Conservation (phyloP, 2,797 vertebrate genomes). For the Alcedo quadribrachys region DNA sequence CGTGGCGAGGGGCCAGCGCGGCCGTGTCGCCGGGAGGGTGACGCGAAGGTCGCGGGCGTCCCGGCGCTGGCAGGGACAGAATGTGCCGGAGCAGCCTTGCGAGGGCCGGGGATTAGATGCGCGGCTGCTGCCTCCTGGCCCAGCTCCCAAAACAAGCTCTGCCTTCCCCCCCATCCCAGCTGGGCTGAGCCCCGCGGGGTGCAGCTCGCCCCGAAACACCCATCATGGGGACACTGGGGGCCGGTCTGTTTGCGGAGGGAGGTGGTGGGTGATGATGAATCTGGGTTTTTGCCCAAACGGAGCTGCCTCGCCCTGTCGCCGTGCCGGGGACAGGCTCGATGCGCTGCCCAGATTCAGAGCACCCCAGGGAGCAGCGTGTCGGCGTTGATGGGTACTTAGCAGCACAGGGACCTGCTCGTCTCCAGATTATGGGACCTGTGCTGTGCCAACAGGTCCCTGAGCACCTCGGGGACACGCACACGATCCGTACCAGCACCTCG, state of each 20-base stretch:
- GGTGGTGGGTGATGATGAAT: rapidly evolving
- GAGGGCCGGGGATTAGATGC: neutral
- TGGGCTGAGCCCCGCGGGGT: neutral
- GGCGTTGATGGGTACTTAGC: neutral
- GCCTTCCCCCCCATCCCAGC: neutral
- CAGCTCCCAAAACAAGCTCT: neutral
- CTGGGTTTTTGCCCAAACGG: rapidly evolving
- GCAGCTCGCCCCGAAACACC: neutral
- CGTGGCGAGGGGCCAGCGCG: rapidly evolving
- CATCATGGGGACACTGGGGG: neutral
- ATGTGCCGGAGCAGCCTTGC: constrained; percentile 21
- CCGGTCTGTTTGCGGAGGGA: neutral
- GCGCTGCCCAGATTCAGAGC: neutral
- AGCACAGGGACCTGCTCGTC: neutral
- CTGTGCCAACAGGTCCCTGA: neutral
- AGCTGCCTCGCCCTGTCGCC: rapidly evolving
- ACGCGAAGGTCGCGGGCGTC: neutral
- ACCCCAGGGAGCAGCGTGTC: rapidly evolving
- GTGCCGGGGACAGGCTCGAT: rapidly evolving
- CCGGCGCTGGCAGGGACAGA: constrained; percentile 35
- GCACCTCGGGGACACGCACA: rapidly evolving
- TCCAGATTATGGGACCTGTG: rapidly evolving
- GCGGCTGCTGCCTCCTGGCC: neutral
- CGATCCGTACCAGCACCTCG: rapidly evolving
- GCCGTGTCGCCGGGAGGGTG: neutral